Evolutionary conservation across 2,113 vertebrate genomes (phyloP), one percentile per base, ranked within the genome.

Genomic region (Atlantisia rogersi): DNA sequence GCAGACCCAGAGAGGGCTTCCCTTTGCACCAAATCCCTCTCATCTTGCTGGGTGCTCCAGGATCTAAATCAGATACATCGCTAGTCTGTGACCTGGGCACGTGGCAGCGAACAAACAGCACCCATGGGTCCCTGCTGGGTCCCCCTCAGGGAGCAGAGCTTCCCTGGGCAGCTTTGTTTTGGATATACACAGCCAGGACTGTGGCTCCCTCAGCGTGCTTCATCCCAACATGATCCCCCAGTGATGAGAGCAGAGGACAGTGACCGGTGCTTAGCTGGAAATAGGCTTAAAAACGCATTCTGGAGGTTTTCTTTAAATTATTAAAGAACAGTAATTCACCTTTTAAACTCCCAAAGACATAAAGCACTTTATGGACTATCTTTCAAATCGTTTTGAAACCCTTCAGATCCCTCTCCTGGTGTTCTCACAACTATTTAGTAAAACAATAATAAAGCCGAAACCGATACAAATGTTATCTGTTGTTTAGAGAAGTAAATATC

Each of bases 401-500:
- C 88, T 63, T 82, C 95, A 88, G 67, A 77, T 95, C 73, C 64
- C 63, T 59, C 86, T 85, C 71, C 17, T 40, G 73, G 44, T 88
- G 82, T 88, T 84, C 87, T 97, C 90, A 29, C 25, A 65, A 55
- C 92, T 91, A 52, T 94, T 93, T 83, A 90, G 92, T 88, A 64
- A 95, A 95, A 95, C 80, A 90, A 91, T 90, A 95, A 91, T 93
- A 92, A 94, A 94, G 65, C 90, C 58, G 3, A 91, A 84, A 67
- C 76, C 60, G 29, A 92, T 96, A 95, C 93, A 93, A 95, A 94
- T 84, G 95, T 81, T 90, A 87, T 74, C 85, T 95, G 82, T 69
- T 98, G 97, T 96, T 97, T 90, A 97, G 97, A 97, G 97, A 92
- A 98, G 95, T 97, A 97, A 97, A 98, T 97, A 97, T 95, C 96